These are phyloP conservation scores for Apis cerana DNA, from an alignment of 1,140 invertebrate species.

Conservation along the genomic window DNA sequence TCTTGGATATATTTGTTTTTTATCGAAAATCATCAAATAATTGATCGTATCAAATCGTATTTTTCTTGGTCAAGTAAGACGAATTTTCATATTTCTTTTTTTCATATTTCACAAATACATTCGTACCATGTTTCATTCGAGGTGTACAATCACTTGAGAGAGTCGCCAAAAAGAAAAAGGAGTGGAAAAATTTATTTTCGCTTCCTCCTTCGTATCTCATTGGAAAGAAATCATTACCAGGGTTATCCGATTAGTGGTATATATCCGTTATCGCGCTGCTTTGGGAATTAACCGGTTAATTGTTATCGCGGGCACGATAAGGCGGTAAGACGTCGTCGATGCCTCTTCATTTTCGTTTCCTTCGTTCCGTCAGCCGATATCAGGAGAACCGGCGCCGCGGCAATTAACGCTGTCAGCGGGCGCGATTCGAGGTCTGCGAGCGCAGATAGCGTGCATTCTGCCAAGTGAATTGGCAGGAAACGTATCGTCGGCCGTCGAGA, in stretches of 20 bases:
- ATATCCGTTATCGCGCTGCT: background rate
- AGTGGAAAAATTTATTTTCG: no score
- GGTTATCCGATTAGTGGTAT: background rate
- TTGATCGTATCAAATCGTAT: no score
- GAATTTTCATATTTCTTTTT: no score
- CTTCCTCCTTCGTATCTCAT: no score
- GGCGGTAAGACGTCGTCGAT: background rate
- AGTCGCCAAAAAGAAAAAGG: no score
- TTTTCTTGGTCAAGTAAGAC: no score
- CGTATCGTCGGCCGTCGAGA: background rate
- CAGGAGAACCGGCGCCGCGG: constrained; percentile 6
- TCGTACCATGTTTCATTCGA: no score
- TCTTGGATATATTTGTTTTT: no score
- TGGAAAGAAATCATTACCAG: background rate
- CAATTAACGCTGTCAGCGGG: constrained; percentile 47
- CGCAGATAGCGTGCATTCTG: background rate
- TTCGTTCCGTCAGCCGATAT: constrained; percentile 37
- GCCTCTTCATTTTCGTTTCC: background rate
- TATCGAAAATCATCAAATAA: no score
- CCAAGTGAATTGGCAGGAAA: background rate
- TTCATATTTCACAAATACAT: no score
- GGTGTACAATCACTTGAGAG: no score
- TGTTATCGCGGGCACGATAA: constrained; percentile 23
- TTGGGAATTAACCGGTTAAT: constrained; percentile 39
- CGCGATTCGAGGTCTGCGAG: background rate